Evolutionary conservation across 2,797 vertebrate genomes (phyloP), one percentile per base, ranked within the genome.

Genomic region (Tauraco hartlaubi): DNA sequence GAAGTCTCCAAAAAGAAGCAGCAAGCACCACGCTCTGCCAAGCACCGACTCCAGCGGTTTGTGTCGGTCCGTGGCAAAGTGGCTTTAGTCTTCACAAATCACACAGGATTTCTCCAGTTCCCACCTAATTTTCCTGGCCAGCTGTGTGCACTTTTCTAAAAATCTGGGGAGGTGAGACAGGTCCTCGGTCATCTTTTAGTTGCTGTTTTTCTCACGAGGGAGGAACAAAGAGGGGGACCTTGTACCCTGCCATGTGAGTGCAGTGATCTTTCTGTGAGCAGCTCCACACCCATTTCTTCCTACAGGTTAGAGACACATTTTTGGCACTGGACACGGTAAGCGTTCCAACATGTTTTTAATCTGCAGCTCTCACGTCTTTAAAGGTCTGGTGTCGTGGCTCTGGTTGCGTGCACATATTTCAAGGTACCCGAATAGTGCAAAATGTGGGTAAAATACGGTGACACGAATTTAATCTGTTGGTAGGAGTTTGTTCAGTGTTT

Each of bases 311-410:
- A 98, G 98, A 98, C 98, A 98, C 96, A 98, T 98, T 98, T 99
- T 99, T 99, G 99, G 99, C 98, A 98, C 95, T 37, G 81, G 89
- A 46, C 95, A 85, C 67, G 92, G 97, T 98, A 98, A 98, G 92
- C 41, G 97, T 98, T 99, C 98, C 98, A 99, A 98, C 98, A 98
- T 97, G 97, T 98, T 98, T 98, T 97, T 98, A 98, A 98, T 98
- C 98, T 98, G 98, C 94, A 83, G 96, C 97, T 98, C 96, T 97
- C 96, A 92, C 43, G 76, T 98, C 72, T 96, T 98, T 98, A 98
- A 98, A 98, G 98, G 88, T 97, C 98, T 99, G 98, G 98, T 98
- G 98, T 98, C 95, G 86, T 97, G 97, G 96, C 93, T 98, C 98
- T 96, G 98, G 97, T 97, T 98, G 97, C 83, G 58, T 98, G 97